Evolutionary conservation across 2,797 vertebrate species (phyloP), one percentile per base, ranked within the genome.

Genomic region (Silurus aristotelis): DNA sequence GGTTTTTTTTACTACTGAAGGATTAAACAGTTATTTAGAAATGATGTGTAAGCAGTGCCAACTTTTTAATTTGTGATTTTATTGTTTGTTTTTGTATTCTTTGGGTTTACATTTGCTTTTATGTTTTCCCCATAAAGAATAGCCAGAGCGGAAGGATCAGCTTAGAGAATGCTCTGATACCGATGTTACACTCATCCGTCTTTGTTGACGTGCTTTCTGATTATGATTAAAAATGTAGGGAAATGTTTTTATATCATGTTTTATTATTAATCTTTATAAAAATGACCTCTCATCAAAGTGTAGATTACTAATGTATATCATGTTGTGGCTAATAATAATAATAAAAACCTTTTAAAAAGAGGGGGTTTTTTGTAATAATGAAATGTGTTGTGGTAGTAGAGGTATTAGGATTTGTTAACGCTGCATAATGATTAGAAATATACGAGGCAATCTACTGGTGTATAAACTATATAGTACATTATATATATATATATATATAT

Each of bases 251-350:
- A 73, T 68, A 8, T 25, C 55, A 5, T 78, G 17, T 80, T 85
- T 82, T 77, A 61, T 46, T 20, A 85, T 31, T 67, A 13, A 81
- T n/a, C 2, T 17, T 66, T 82, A 58, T 73, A 12, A 48, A 52
- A 85, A 68, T 88, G 84, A 72, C n/a, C n/a, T 87, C 38, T 71
- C 82, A 84, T 19, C 5, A 71, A 19, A 86, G n/a, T 83, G 88
- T 87, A 73, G 71, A 75, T 78, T 80, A 79, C 86, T 73, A 86
- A 90, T 92, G 89, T 91, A 25, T 85, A 88, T 48, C 66, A 67
- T 87, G 60, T 82, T 88, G 55, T 82, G 83, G 90, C 89, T 83
- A 92, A 90, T 92, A 92, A 93, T 93, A 88, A 27, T 84, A 60
- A 38, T 22, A 43, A 19, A 38, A 13, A 15, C 8, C 10, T 1